These are phyloP conservation scores for Enteromius anoplus DNA, from an alignment of 2,797 vertebrate species.

Conservation along the genomic window DNA sequence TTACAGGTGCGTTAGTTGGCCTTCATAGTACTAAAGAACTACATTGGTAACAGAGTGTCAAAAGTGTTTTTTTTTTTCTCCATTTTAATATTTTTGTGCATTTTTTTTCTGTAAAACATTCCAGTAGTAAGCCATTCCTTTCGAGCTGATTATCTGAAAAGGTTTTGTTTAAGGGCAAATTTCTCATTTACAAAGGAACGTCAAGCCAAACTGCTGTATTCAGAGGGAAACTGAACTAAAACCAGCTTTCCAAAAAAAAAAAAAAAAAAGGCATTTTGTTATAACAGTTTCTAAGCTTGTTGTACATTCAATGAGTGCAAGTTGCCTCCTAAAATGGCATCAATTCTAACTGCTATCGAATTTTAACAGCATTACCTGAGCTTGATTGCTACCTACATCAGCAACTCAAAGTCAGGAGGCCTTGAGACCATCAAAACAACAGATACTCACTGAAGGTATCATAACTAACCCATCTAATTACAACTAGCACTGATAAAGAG, in stretches of 20 bases:
- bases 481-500: slow-evolving; percentile 15
- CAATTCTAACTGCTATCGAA: not conserved
- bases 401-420: not conserved
- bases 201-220: slow-evolving; percentile 49
- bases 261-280: no score
- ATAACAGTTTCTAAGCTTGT: not conserved
- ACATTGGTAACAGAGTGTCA: slow-evolving; percentile 80
- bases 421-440: not conserved
- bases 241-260: slow-evolving; percentile 60
- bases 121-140: slow-evolving; percentile 80
- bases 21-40: slow-evolving; percentile 81
- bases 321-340: not conserved
- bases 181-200: slow-evolving; percentile 60
- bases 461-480: not conserved
- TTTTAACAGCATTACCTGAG: not conserved
- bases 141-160: slow-evolving; percentile 72
- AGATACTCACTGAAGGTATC: not conserved
- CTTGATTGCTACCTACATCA: not conserved
- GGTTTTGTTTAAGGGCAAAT: slow-evolving; percentile 41
- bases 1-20: slow-evolving; percentile 84
- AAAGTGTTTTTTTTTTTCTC: slow-evolving; percentile 64
- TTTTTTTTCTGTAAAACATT: slow-evolving; percentile 80
- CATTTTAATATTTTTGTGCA: slow-evolving; percentile 41
- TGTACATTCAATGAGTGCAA: slow-evolving; percentile 27
- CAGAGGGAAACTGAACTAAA: slow-evolving; percentile 66